Evolutionary conservation across 2,888 invertebrate genomes (phyloP).

Genomic region (Zonitis immaculata): DNA sequence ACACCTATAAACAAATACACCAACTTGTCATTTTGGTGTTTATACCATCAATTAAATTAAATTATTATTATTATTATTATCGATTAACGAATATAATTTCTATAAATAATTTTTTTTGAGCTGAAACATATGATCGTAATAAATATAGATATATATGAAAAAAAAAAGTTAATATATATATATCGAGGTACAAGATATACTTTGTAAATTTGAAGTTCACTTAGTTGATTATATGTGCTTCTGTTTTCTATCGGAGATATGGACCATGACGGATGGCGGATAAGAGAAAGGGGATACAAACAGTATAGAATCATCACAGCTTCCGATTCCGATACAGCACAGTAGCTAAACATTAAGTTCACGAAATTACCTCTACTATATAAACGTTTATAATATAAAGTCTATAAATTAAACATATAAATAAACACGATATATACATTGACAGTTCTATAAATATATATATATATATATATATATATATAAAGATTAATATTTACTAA

Average conservation of each 20-base stretch:
- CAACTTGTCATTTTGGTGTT: constrained; percentile 15
- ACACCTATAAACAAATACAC: constrained; percentile 21
- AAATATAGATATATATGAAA: background rate
- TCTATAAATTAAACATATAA: constrained; percentile 18
- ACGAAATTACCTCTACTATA: constrained; percentile 20
- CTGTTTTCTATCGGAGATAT: constrained; percentile 36
- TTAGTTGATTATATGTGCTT: constrained; percentile 34
- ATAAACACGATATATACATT: constrained; percentile 7
- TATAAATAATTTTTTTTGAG: background rate
- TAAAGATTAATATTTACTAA: constrained; percentile 1
- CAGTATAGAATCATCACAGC: constrained; percentile 19
- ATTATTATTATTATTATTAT: too few species aligned
- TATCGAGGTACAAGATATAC: constrained; percentile 14
- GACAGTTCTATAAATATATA: constrained; percentile 13
- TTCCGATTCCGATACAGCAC: constrained; percentile 17
- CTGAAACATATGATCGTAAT: constrained; percentile 1
- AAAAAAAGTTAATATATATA: constrained; percentile 9
- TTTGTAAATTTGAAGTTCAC: constrained; percentile 25
- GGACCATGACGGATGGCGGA: constrained; percentile 28
- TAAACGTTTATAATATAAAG: constrained; percentile 17
- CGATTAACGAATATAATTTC: background rate
- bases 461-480: too few species aligned
- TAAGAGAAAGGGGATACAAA: constrained; percentile 26
- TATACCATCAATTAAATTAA: too few species aligned
- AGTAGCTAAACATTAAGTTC: constrained; percentile 13